Evolutionary conservation across 1,140 invertebrate species (phyloP).

Genomic region (Eufriesea mexicana): DNA sequence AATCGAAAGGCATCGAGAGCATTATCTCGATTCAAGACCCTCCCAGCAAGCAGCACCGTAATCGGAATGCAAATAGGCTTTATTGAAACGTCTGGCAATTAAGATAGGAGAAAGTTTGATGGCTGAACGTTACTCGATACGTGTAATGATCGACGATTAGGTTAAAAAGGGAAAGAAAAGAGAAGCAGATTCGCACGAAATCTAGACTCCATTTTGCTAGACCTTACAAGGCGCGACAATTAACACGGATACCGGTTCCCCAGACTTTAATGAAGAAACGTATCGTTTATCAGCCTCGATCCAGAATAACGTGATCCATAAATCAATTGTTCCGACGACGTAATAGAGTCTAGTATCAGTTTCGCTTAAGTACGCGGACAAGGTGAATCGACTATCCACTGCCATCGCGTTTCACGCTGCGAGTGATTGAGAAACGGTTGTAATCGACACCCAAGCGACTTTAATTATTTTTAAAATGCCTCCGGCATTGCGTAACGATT

Average conservation of each 20-base stretch:
- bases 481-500: too few relatives aligned
- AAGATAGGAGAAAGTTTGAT: background rate
- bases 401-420: background rate
- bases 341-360: constrained; percentile 7
- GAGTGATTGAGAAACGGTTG: background rate
- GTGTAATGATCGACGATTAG: background rate
- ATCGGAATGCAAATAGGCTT: constrained; percentile 5
- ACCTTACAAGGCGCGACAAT: constrained; percentile 27
- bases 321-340: constrained; percentile 51
- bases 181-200: background rate
- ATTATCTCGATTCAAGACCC: background rate
- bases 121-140: constrained; percentile 1
- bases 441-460: background rate
- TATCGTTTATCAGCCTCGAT: constrained; percentile 47
- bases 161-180: background rate
- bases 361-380: constrained; percentile 1
- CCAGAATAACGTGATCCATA: constrained; percentile 47
- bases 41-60: background rate
- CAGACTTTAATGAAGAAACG: constrained; percentile 32
- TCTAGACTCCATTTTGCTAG: background rate
- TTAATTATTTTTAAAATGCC: background rate
- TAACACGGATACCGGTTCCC: constrained; percentile 9
- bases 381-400: constrained; percentile 2
- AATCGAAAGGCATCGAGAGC: background rate
- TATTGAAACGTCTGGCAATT: constrained; percentile 21